Base-by-base conservation (phyloP, 2,113 vertebrate species). In the Psittacara wagleri region DNA sequence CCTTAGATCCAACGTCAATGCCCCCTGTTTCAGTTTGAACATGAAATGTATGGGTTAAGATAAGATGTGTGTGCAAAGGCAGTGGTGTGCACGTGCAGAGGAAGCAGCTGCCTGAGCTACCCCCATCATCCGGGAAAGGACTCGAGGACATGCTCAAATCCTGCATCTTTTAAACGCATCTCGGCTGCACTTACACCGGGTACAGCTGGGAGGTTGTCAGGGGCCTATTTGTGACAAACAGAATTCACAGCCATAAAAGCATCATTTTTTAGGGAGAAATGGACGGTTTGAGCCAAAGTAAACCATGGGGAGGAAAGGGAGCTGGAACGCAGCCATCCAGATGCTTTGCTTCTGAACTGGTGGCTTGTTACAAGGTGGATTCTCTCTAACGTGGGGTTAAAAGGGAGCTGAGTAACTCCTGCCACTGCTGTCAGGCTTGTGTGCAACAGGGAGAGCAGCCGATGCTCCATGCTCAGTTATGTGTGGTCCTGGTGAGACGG, bases 401-500 rank as follows among this genome's bases (percentile, higher is more conserved):
- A 68, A 88, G 4, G 24, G 61, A 85, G 24, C 17, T 4, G 25
- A 64, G 19, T 11, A 17, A 69, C 19, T 29, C 31, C n/a, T 23
- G 29, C 59, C 19, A 0, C 12, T 29, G 37, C 16, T 29, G 28
- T 3, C 3, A 55, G 70, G 5, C 41, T 37, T 7, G 4, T 0
- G 28, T 13, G n/a, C 3, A 69, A 62, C 25, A 7, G 4, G 3
- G 1, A 31, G 57, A 31, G 37, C 31, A 23, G 19, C 4, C 7
- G 46, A 37, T 33, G 22, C 75, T 59, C 19, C 5, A 6, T 4
- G 13, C 18, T 1, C 39, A 1, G 18, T 2, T 37, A 31, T 17
- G 15, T 11, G 2, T 10, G 9, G 37, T 5, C 33, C 29, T 19
- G 7, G 29, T 0, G 7, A 22, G 55, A 8, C 0, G 10, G 0